A percentile compares a stretch with the other conserved stretches of the same genome.
Evolutionary conservation across 2,888 invertebrate species (phyloP).

Genomic region (Halocaridina rubra): DNA sequence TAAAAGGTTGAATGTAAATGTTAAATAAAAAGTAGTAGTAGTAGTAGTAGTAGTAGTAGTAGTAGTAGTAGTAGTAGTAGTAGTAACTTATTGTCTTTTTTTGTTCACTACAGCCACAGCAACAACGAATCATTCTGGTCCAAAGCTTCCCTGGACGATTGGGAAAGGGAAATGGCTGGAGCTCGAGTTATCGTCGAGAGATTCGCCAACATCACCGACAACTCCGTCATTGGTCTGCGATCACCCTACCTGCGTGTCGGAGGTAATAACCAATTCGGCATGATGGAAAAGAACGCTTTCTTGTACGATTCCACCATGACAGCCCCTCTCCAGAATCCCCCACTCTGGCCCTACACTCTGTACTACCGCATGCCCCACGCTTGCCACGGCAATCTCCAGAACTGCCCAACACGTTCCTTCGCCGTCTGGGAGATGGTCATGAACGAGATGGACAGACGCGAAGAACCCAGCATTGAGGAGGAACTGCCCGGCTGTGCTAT

Average conservation of each 20-base stretch:
- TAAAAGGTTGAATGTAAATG: no score
- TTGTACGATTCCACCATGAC: constrained; percentile 95
- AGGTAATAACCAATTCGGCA: constrained; percentile 95
- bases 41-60: neutral
- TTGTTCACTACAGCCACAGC: constrained; percentile 77
- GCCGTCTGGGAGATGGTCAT: constrained; percentile 97
- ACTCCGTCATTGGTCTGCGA: constrained; percentile 90
- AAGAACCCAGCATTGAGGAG: constrained; percentile 90
- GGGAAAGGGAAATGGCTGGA: constrained; percentile 95
- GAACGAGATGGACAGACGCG: constrained; percentile 91
- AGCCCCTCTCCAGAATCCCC: constrained; percentile 88
- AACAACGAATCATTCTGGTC: constrained; percentile 94
- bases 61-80: neutral
- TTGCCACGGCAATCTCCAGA: constrained; percentile 92
- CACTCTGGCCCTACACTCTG: constrained; percentile 98
- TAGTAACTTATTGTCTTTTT: constrained; percentile 75
- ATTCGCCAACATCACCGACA: constrained; percentile 88
- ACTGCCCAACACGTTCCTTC: constrained; percentile 90
- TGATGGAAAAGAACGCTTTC: constrained; percentile 97
- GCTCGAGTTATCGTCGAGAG: constrained; percentile 92
- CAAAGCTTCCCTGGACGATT: constrained; percentile 89
- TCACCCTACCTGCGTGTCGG: constrained; percentile 92
- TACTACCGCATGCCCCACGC: constrained; percentile 96
- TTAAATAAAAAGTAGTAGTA: neutral
- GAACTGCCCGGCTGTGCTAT: constrained; percentile 89